These are phyloP conservation scores for Oligia latruncula DNA, from an alignment of 2,888 invertebrate species.

Conservation along the genomic window DNA sequence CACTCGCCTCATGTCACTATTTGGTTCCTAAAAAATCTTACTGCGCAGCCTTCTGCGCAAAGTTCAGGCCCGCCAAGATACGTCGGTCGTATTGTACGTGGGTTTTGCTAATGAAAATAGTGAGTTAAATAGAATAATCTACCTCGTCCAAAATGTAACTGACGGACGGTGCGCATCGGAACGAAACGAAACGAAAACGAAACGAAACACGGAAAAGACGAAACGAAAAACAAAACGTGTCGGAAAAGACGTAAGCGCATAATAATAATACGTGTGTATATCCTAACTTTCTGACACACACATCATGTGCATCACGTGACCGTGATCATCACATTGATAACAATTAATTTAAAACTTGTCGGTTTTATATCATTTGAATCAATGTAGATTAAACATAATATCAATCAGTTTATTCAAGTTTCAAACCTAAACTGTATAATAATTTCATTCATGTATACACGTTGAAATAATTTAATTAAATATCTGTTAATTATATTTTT, in stretches of 20 bases:
- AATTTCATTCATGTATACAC: neutral
- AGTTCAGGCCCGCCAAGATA: too few relatives aligned
- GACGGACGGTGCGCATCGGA: neutral
- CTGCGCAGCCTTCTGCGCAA: too few relatives aligned
- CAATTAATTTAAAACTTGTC: conserved; percentile 9
- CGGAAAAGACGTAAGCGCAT: neutral
- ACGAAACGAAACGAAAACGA: too few relatives aligned
- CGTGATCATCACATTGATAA: conserved; percentile 7
- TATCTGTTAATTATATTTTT: neutral
- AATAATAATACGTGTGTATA: too few relatives aligned
- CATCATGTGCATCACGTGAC: too few relatives aligned
- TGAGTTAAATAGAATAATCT: neutral
- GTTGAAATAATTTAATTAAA: neutral
- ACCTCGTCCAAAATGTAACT: neutral
- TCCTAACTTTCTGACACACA: too few relatives aligned
- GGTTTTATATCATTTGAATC: neutral
- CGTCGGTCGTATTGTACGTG: too few relatives aligned
- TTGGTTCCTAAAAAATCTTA: too few relatives aligned
- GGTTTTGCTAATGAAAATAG: neutral
- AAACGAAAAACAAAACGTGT: neutral
- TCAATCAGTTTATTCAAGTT: neutral
- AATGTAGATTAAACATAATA: conserved; percentile 16
- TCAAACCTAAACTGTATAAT: conserved; percentile 14
- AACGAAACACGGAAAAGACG: too few relatives aligned
- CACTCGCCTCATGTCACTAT: too few relatives aligned